A percentile compares a stretch with the other conserved stretches of the same genome.
Conservation (phyloP, 2,113 vertebrate species). For the Arvicanthis niloticus region DNA sequence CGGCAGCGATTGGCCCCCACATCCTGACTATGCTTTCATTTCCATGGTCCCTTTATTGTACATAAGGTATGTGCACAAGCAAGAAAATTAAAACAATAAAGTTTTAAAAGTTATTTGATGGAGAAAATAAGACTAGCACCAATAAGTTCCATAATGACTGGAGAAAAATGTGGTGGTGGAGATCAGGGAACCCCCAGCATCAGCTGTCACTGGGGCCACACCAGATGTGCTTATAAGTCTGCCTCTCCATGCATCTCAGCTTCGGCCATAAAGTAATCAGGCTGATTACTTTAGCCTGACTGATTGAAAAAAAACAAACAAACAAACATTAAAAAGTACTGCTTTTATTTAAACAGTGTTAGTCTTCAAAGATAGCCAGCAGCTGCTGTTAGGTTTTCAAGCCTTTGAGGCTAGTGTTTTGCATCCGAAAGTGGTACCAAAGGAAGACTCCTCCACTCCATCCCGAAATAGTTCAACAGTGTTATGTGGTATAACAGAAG, state of each 20-base stretch:
- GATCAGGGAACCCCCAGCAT: background rate
- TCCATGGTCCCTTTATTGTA: background rate
- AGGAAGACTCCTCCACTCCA: background rate
- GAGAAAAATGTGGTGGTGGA: background rate
- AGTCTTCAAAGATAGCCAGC: constrained; percentile 56
- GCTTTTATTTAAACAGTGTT: constrained; percentile 21
- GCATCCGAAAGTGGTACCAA: constrained; percentile 29
- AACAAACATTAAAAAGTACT: background rate
- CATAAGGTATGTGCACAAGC: background rate
- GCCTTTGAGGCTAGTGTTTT: constrained; percentile 6
- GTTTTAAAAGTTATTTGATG: background rate
- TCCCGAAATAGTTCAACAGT: background rate
- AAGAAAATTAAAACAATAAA: background rate
- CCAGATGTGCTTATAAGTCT: background rate
- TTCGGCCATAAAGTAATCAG: constrained; percentile 17
- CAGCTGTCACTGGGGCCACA: background rate
- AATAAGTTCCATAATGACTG: background rate
- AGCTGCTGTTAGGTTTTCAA: constrained; percentile 37
- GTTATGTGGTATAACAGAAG: background rate
- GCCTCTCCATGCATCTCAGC: background rate
- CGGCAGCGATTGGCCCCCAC: background rate
- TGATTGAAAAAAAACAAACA: no score
- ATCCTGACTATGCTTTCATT: background rate
- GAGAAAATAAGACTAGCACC: background rate
- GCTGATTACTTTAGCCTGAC: background rate